phyloP scores from a whole-genome alignment of 2,113 vertebrate species.

The Pyrgilauda ruficollis region DNA sequence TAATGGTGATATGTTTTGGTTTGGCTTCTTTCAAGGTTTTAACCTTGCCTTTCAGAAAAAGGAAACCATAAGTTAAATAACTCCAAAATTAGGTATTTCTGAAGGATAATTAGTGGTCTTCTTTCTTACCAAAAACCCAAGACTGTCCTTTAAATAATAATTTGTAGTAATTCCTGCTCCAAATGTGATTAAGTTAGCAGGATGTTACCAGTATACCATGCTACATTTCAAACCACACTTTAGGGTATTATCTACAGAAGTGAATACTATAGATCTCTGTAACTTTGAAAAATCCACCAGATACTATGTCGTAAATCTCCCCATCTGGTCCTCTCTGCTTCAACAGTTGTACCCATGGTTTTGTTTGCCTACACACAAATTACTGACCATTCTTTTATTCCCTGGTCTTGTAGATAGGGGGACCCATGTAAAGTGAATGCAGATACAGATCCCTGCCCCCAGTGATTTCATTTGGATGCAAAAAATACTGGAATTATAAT shows the following conservation, averaged over 20 bases:
- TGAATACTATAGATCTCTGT: fast-evolving
- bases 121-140: constrained; percentile 39
- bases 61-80: constrained; percentile 58
- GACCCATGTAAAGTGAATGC: background rate
- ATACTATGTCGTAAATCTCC: background rate
- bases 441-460: background rate
- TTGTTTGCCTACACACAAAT: background rate
- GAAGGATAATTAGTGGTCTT: constrained; percentile 52
- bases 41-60: constrained; percentile 42
- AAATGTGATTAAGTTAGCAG: constrained; percentile 7
- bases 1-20: constrained; percentile 49
- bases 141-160: constrained; percentile 39
- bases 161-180: background rate
- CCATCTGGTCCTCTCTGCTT: background rate
- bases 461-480: background rate
- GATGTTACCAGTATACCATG: background rate
- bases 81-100: constrained; percentile 55
- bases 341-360: background rate
- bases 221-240: background rate
- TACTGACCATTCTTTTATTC: background rate
- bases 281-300: background rate
- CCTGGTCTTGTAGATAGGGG: constrained; percentile 23
- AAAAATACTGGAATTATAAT: background rate
- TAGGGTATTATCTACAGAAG: background rate
- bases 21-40: constrained; percentile 52